Evolutionary conservation across 2,113 vertebrate species (phyloP), one percentile per base, ranked within the genome.

Genomic region (Origma solitaria): DNA sequence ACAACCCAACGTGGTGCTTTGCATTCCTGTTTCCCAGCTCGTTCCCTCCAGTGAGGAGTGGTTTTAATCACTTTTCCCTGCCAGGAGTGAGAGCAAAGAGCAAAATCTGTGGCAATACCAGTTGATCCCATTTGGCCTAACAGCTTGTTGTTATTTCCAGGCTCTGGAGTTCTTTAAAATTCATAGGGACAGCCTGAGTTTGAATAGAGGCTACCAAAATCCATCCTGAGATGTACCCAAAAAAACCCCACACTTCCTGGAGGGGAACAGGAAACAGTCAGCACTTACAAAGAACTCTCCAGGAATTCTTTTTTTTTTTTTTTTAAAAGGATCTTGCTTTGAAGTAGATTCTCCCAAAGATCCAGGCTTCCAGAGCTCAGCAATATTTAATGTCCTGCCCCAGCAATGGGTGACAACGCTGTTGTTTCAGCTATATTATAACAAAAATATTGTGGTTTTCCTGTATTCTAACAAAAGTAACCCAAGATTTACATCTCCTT

Each of bases 401-500:
- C 88, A 86, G 92, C 89, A 44, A 88, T 78, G 54, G 94, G 88
- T 49, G 91, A 80, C 73, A 94, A 30, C 21, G 94, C 65, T 96
- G 94, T 94, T 96, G 96, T 97, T 97, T 94, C 97, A 95, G 88
- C 90, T 77, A 94, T 88, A 93, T 94, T 91, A 95, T 92, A 96
- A 97, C 90, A 94, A 96, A 97, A 96, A 96, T 86, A 90, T 86
- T 94, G 90, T 91, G 94, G 96, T 91, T 97, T 97, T 98, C 97
- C 95, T 95, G 95, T 49, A 84, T 50, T 87, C 91, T 77, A 27
- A 71, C 76, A 86, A 89, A 94, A 79, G 83, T 64, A 87, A 62
- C 81, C 94, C 73, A 14, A 72, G 49, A 90, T 90, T 96, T 96
- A 75, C 83, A 88, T 82, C 70, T 91, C 86, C 90, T 90, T 97